Percentiles rank a stretch among this genome's conserved stretches.
Evolutionary conservation across 1,140 invertebrate species (phyloP).

Genomic region (Drosophila kikkawai): DNA sequence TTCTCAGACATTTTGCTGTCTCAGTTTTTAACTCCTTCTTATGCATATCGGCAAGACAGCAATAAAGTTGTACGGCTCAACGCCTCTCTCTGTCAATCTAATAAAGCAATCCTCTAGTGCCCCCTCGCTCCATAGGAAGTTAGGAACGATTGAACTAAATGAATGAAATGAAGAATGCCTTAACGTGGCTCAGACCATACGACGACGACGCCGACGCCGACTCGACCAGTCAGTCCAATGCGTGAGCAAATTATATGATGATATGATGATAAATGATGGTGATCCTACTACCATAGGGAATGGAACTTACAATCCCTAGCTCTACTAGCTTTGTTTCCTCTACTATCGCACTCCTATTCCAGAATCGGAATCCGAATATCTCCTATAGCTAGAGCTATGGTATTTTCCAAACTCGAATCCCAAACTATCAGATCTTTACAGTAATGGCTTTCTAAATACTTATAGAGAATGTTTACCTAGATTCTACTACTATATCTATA

Average conservation of each 20-base stretch:
- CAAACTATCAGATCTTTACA: constrained; percentile 52
- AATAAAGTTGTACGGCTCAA: constrained; percentile 28
- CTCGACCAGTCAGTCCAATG: constrained; percentile 40
- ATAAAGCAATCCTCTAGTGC: constrained; percentile 76
- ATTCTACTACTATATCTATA: constrained; percentile 71
- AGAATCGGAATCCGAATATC: constrained; percentile 47
- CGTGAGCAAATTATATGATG: constrained; percentile 52
- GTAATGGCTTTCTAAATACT: constrained; percentile 66
- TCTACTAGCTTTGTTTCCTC: constrained; percentile 29
- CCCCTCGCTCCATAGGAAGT: constrained; percentile 64
- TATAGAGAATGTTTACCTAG: constrained; percentile 77
- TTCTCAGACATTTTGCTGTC: constrained; percentile 9
- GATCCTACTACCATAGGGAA: constrained; percentile 25
- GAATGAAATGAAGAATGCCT: constrained; percentile 62
- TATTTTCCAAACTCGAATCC: constrained; percentile 56
- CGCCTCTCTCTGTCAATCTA: constrained; percentile 70
- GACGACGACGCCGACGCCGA: constrained; percentile 17
- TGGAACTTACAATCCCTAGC: constrained; percentile 24
- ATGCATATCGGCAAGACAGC: constrained; percentile 35
- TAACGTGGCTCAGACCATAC: constrained; percentile 62
- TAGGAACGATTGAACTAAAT: constrained; percentile 63
- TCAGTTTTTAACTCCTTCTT: constrained; percentile 4
- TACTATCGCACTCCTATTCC: constrained; percentile 52
- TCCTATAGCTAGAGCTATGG: constrained; percentile 40
- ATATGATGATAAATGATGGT: constrained; percentile 20